A percentile compares a stretch with the other conserved stretches of the same genome.
phyloP scores from a whole-genome alignment of 2,888 invertebrate genomes.

The Aphidius colemani region DNA sequence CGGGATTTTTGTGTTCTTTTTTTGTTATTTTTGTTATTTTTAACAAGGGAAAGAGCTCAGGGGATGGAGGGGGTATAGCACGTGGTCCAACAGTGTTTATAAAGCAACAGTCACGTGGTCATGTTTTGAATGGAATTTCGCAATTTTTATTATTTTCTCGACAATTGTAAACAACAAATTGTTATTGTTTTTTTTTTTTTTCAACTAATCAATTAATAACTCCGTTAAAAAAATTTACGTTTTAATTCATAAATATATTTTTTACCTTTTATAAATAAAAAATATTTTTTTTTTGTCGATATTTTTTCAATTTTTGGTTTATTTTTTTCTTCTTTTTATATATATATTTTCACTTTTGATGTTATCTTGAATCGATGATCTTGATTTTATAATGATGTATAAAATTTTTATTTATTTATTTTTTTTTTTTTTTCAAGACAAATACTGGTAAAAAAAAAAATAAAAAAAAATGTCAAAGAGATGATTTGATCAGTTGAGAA shows the following conservation, averaged over 20 bases:
- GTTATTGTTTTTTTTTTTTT: slow-evolving; percentile 2
- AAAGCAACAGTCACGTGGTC: slow-evolving; percentile 53
- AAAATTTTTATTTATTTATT: not conserved
- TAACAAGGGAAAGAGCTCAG: slow-evolving; percentile 43
- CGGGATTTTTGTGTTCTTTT: not conserved
- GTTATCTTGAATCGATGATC: no score
- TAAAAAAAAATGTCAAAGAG: not conserved
- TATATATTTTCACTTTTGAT: no score
- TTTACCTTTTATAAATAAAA: no score
- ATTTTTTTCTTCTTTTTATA: no score
- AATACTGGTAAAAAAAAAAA: not conserved
- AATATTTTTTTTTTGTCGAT: no score
- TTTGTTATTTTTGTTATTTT: not conserved
- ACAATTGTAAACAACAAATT: not conserved
- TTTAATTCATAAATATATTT: no score
- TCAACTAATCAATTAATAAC: not conserved
- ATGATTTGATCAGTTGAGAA: not conserved
- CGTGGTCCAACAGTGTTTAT: slow-evolving; percentile 55
- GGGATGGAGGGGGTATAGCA: slow-evolving; percentile 44
- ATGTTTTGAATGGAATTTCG: slow-evolving; percentile 48
- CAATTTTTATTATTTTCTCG: slow-evolving; percentile 3
- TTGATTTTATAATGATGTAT: no score
- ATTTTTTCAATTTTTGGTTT: no score
- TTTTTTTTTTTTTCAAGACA: not conserved
- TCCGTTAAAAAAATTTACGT: no score